These are phyloP conservation scores for Brachylomia viminalis DNA, from an alignment of 2,888 invertebrate genomes.

Conservation along the genomic window DNA sequence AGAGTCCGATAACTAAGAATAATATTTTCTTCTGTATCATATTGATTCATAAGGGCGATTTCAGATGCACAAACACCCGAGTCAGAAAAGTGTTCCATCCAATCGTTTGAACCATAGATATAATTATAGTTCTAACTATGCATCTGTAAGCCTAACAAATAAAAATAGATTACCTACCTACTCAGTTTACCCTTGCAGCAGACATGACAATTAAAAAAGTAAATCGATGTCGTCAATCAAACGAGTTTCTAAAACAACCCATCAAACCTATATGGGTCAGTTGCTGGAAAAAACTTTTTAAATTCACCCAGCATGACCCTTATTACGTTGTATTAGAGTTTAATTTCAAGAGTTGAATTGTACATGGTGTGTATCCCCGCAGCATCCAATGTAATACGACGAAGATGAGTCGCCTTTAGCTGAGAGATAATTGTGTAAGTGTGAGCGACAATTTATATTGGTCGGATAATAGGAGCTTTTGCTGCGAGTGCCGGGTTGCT, in stretches of 20 bases:
- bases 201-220: constrained; percentile 38
- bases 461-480: constrained; percentile 72
- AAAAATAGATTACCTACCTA: neutral
- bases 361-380: constrained; percentile 39
- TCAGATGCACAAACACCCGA: neutral
- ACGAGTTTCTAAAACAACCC: constrained; percentile 58
- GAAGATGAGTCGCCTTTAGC: constrained; percentile 61
- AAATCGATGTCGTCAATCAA: constrained; percentile 61
- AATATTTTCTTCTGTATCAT: neutral
- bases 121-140: too few relatives aligned
- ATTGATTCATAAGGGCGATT: neutral
- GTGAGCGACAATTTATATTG: constrained; percentile 68
- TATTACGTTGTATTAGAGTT: constrained; percentile 29
- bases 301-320: constrained; percentile 9
- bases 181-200: constrained; percentile 1
- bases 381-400: constrained; percentile 72
- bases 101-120: too few relatives aligned
- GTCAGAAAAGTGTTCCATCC: neutral
- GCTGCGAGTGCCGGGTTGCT: constrained; percentile 62
- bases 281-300: neutral
- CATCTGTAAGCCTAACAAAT: neutral
- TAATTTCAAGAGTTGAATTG: neutral
- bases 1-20: too few relatives aligned
- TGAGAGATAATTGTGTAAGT: constrained; percentile 63
- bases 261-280: constrained; percentile 58